Conservation (phyloP, 2,113 vertebrate genomes). For the Tragelaphus strepsiceros region DNA sequence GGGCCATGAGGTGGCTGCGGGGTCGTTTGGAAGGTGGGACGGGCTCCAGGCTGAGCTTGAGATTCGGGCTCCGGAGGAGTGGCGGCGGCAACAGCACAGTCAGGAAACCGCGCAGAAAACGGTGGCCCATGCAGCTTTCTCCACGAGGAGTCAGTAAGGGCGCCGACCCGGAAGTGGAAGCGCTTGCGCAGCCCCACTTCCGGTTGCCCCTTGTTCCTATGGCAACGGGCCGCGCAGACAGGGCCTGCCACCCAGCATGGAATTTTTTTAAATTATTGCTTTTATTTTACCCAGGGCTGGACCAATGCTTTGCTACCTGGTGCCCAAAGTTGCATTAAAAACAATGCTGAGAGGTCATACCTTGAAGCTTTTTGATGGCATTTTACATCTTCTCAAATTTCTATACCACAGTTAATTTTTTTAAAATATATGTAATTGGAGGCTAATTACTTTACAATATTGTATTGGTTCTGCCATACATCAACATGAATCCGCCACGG, state of each 20-base stretch:
- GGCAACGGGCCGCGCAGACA: rapidly evolving
- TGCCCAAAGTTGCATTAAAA: background rate
- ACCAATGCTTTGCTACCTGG: background rate
- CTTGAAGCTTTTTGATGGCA: background rate
- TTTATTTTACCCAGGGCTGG: background rate
- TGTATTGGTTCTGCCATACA: no score
- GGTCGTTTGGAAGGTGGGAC: background rate
- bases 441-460: no score
- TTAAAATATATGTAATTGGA: no score
- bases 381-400: background rate
- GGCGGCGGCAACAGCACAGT: rapidly evolving
- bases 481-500: no score
- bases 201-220: background rate
- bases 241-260: rapidly evolving
- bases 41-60: background rate
- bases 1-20: constrained; percentile 27
- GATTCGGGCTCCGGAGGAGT: rapidly evolving
- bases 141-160: rapidly evolving
- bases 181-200: background rate
- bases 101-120: rapidly evolving
- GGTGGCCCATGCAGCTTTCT: background rate
- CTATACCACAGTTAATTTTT: background rate
- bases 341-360: background rate
- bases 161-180: constrained; percentile 26
- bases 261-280: background rate